These are phyloP conservation scores for Eretmochelys imbricata DNA, from an alignment of 2,113 vertebrate genomes.

Conservation along the genomic window DNA sequence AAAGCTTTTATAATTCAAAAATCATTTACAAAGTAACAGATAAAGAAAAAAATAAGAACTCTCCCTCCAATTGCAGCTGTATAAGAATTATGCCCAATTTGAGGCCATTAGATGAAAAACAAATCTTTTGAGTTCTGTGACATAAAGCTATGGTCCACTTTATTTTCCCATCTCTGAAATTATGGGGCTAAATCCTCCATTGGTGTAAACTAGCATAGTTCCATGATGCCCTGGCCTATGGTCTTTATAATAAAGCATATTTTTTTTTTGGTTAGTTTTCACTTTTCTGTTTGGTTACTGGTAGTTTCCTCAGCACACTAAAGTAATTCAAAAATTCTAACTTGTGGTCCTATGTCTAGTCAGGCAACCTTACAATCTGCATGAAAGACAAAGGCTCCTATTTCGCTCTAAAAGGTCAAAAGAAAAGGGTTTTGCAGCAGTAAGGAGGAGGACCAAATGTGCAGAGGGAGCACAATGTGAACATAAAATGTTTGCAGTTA, in stretches of 20 bases:
- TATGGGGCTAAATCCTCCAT: not conserved
- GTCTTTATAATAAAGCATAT: not conserved
- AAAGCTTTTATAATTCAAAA: not conserved
- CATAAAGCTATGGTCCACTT: not conserved
- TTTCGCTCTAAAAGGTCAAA: not conserved
- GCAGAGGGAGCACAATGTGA: not conserved
- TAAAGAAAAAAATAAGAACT: not conserved
- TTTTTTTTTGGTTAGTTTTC: not conserved
- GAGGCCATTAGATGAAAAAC: not conserved
- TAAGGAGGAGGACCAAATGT: not conserved
- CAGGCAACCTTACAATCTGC: not conserved
- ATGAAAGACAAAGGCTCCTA: not conserved
- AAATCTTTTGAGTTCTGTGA: not conserved
- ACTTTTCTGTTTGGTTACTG: not conserved
- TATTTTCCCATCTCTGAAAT: not conserved
- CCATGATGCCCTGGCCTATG: not conserved
- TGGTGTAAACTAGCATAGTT: not conserved
- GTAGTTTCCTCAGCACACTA: not conserved
- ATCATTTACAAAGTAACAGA: not conserved
- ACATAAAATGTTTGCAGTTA: not conserved
- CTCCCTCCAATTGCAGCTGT: too few relatives aligned
- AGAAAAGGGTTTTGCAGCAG: not conserved
- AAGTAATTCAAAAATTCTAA: not conserved
- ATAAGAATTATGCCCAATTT: not conserved
- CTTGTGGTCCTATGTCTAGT: not conserved